Base-by-base conservation (phyloP, 2,113 vertebrate species). In the Pseudorasbora parva region DNA sequence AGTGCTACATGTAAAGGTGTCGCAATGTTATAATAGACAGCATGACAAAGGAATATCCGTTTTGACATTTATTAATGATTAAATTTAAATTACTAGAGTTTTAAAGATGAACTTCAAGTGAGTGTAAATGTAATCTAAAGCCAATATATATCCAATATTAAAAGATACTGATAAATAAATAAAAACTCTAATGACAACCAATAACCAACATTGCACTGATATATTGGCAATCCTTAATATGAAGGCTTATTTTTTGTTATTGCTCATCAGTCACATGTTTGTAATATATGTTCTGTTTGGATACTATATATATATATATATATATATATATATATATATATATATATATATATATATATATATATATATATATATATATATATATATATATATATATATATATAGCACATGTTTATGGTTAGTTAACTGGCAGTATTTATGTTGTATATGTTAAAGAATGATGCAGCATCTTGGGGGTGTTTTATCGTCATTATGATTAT, bases 401-500 rank as follows among this genome's bases (percentile, higher is more conserved):
- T 30, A 69, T n/a, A 60, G 27, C 51, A 19, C 56, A 12, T 60
- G 41, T 73, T 84, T 84, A 76, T 45, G 7, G 56, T 82, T 85
- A 82, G 86, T 87, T 64, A 45, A 73, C 3, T 73, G 1, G 14
- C 43, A 79, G 74, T 74, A 78, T 82, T 79, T 84, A 12, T 59
- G 62, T 78, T 79, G 25, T 66, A 82, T 79, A 12, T 57, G 71
- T 82, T 84, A 71, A 77, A 27, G 41, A 11, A 54, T 25, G 25
- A 54, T 73, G 76, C 76, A 76, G 45, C 17, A 23, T 60, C 4
- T 87, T 77, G 77, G 23, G n/a, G 15, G 3, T 41, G 51, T 14
- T 56, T 59, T 59, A 77, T 23, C 37, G 10, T 30, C 15, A 77
- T 41, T 77, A 37, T 77, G 51, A 33, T 57, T 54, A 57, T 59